Conservation (phyloP, 1,140 invertebrate species). For the Caenorhabditis elegans region DNA sequence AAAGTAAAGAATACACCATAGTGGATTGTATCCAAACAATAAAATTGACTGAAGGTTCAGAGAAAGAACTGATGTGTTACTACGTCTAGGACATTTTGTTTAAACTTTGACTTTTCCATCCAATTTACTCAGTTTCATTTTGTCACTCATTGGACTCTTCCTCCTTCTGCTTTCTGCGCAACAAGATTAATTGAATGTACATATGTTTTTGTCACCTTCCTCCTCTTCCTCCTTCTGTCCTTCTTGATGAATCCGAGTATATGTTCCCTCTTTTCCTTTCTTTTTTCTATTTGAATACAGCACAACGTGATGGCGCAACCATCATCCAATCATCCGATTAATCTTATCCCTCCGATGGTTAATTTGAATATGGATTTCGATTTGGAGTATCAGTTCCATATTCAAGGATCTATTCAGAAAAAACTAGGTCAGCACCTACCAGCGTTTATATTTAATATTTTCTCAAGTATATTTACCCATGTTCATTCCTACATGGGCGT, state of each 20-base stretch:
- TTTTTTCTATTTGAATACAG: background rate
- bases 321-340: background rate
- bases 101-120: background rate
- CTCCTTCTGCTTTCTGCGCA: background rate
- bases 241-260: background rate
- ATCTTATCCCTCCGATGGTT: background rate
- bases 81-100: background rate
- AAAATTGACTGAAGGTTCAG: no score
- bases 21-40: no score
- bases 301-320: background rate
- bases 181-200: conserved; percentile 28
- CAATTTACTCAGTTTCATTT: background rate
- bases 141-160: conserved; percentile 11
- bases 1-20: no score
- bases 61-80: no score
- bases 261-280: background rate
- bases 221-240: background rate
- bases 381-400: background rate
- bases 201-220: conserved; percentile 25
- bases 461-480: conserved; percentile 25
- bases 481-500: background rate
- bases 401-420: background rate
- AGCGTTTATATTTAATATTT: background rate
- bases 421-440: background rate
- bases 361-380: conserved; percentile 14